Evolutionary conservation across 35 echinoderm and acorn worm species (phyloP).

Genomic region (Apostichopus japonicus): DNA sequence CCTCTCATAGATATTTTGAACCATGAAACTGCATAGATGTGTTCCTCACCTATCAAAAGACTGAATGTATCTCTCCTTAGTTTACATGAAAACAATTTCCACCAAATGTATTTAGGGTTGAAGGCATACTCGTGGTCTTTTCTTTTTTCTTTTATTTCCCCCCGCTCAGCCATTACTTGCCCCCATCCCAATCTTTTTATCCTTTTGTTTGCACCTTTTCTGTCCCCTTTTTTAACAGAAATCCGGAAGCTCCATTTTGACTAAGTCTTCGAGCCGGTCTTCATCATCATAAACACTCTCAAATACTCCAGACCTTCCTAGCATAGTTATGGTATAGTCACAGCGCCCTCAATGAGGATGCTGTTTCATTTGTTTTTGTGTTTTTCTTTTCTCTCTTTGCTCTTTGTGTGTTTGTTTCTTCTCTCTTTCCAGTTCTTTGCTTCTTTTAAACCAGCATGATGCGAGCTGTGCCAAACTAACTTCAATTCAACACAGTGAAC

Average conservation of each 20-base stretch:
- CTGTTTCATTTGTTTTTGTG: neutral
- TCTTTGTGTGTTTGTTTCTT: neutral
- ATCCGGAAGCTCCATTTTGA: conserved; percentile 34
- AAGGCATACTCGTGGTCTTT: neutral
- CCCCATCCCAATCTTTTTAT: conserved; percentile 21
- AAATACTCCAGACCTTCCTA: conserved; percentile 58
- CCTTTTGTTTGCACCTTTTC: conserved; percentile 51
- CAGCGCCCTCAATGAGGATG: conserved; percentile 9
- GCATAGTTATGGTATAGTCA: conserved; percentile 56
- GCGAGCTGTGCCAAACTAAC: neutral
- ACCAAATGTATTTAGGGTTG: neutral
- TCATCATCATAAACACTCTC: conserved; percentile 47
- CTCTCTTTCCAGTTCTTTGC: neutral
- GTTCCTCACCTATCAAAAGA: too few species aligned
- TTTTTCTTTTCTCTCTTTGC: neutral
- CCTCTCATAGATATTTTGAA: too few species aligned
- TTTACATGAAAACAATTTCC: too few species aligned
- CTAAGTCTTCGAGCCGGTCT: conserved; percentile 53
- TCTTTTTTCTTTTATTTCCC: neutral
- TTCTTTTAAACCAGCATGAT: conserved; percentile 1
- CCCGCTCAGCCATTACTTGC: neutral
- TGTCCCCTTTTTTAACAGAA: conserved; percentile 57
- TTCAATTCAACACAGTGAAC: neutral
- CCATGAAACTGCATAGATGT: too few species aligned
- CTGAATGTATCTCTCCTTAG: too few species aligned